phyloP scores from a whole-genome alignment of 2,797 vertebrate species.

The Xenentodon cancila region DNA sequence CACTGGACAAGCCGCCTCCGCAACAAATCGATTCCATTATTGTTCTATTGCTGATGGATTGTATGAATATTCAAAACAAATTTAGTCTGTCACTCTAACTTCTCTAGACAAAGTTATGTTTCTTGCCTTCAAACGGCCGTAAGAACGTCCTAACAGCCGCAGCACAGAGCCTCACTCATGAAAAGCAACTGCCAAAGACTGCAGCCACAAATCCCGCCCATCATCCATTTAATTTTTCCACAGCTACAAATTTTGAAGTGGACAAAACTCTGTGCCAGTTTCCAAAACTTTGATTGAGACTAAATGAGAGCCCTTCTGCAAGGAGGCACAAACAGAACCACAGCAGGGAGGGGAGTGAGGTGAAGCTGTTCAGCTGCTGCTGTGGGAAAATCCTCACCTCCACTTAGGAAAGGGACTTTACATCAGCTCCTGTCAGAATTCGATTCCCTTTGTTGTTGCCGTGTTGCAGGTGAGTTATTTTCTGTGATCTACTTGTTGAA shows the following conservation, averaged over 20 bases:
- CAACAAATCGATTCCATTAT: too few species aligned
- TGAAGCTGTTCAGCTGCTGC: conserved; percentile 2
- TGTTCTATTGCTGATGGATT: too few species aligned
- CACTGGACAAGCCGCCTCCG: too few species aligned
- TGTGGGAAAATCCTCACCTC: not conserved
- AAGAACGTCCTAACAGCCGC: conserved; percentile 10
- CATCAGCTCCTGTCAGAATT: too few species aligned
- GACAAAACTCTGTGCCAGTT: conserved; percentile 51
- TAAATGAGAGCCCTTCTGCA: conserved; percentile 63
- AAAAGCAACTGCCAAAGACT: conserved; percentile 24
- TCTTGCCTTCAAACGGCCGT: conserved; percentile 8
- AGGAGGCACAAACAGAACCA: conserved; percentile 39
- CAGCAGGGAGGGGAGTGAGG: conserved; percentile 4
- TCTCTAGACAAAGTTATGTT: not conserved
- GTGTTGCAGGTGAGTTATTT: too few species aligned
- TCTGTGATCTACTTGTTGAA: too few species aligned
- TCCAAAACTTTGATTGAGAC: conserved; percentile 62
- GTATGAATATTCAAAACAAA: too few species aligned
- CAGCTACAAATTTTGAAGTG: conserved; percentile 61
- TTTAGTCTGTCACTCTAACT: not conserved
- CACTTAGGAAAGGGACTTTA: too few species aligned
- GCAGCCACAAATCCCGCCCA: conserved; percentile 58
- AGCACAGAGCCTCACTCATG: conserved; percentile 36
- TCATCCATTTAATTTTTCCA: conserved; percentile 67
- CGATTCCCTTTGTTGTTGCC: too few species aligned